phyloP scores from a whole-genome alignment of 2,888 invertebrate genomes.

The Perdita meconis region DNA sequence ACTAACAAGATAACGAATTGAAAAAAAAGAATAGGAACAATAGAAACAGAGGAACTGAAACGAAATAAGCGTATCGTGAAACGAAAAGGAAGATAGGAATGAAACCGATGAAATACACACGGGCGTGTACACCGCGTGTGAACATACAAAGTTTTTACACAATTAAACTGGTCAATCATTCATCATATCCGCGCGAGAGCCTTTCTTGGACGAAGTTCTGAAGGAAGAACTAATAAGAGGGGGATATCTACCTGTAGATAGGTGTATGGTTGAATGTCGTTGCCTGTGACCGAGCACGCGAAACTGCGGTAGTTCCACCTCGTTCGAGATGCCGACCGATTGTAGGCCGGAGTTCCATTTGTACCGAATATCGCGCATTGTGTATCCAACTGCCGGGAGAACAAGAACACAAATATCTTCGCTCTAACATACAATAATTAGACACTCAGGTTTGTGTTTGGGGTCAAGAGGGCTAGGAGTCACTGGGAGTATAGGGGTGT shows the following conservation, averaged over 20 bases:
- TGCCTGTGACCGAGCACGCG: slow-evolving; percentile 98
- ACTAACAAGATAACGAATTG: neutral
- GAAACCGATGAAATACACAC: too few species aligned
- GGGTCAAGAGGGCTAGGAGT: slow-evolving; percentile 22
- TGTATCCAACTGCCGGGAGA: slow-evolving; percentile 94
- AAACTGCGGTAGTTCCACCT: slow-evolving; percentile 98
- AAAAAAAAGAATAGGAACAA: neutral
- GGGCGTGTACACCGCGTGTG: slow-evolving; percentile 51
- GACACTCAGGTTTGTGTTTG: slow-evolving; percentile 67
- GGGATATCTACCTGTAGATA: slow-evolving; percentile 94
- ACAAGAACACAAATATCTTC: slow-evolving; percentile 84
- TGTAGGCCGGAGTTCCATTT: slow-evolving; percentile 96
- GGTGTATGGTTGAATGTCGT: slow-evolving; percentile 96
- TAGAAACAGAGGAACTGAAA: neutral
- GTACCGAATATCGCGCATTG: slow-evolving; percentile 98
- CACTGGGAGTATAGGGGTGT: slow-evolving; percentile 4
- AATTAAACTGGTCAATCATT: slow-evolving; percentile 44
- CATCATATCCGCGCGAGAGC: slow-evolving; percentile 53
- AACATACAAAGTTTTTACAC: slow-evolving; percentile 31
- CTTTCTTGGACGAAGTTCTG: slow-evolving; percentile 65
- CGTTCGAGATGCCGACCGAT: slow-evolving; percentile 97
- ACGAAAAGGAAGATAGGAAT: too few species aligned
- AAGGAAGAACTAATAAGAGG: slow-evolving; percentile 77
- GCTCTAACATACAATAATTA: slow-evolving; percentile 83
- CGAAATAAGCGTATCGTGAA: too few species aligned